Conservation (phyloP, 2,113 vertebrate genomes). For the Orthonyx spaldingii region DNA sequence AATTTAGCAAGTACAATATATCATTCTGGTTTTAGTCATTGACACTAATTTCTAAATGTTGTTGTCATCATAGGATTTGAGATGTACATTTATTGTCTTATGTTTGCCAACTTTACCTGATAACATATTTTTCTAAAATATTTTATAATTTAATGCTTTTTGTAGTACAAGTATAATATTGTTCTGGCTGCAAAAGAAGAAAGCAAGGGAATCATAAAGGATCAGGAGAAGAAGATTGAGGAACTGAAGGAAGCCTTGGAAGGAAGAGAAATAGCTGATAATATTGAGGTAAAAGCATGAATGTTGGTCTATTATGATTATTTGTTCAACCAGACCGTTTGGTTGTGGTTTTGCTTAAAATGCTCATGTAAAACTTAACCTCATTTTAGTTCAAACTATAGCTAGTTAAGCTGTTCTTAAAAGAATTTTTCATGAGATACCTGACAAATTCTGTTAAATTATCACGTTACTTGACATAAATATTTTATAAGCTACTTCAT, state of each 20-base stretch:
- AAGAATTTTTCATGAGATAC: conserved; percentile 6
- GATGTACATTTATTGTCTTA: background rate
- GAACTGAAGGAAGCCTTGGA: conserved; percentile 79
- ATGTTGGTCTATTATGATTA: background rate
- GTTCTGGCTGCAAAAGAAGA: conserved; percentile 79
- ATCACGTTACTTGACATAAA: background rate
- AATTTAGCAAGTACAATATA: background rate
- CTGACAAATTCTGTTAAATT: conserved; percentile 29
- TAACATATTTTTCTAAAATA: background rate
- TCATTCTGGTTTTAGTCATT: background rate
- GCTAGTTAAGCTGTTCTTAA: background rate
- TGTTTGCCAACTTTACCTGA: background rate
- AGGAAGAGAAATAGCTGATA: conserved; percentile 78
- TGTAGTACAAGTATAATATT: conserved; percentile 79
- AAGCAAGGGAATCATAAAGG: conserved; percentile 63
- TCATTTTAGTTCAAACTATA: background rate
- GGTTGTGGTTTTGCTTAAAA: background rate
- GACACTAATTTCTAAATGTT: background rate
- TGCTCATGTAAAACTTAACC: background rate
- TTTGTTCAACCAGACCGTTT: background rate
- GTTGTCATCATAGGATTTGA: background rate
- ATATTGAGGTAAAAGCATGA: conserved; percentile 80
- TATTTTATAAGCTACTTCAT: conserved; percentile 35
- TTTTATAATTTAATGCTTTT: background rate
- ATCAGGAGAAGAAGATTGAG: conserved; percentile 76